Evolutionary conservation across 1,140 invertebrate genomes (phyloP).

Genomic region (Drosophila mojavensis): DNA sequence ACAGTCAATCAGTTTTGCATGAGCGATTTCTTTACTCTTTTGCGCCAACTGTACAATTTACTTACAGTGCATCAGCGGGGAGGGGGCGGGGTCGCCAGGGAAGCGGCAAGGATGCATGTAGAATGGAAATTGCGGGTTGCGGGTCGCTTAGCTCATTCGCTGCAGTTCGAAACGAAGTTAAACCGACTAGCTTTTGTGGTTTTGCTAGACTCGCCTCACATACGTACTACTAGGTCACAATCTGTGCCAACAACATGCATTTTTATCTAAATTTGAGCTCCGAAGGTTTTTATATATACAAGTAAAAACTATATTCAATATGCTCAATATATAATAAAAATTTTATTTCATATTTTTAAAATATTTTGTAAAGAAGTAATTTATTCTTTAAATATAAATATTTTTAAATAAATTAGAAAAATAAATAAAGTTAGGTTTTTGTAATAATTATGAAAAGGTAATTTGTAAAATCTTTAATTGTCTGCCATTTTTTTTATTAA

Average conservation of each 20-base stretch:
- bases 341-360: too few relatives aligned
- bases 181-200: constrained; percentile 48
- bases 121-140: constrained; percentile 15
- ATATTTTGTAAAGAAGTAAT: neutral
- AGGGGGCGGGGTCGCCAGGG: neutral
- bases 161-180: constrained; percentile 53
- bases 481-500: too few relatives aligned
- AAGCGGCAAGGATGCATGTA: neutral
- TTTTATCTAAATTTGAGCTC: constrained; percentile 10
- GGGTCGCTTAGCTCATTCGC: constrained; percentile 42
- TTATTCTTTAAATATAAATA: too few relatives aligned
- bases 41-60: constrained; percentile 80
- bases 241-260: constrained; percentile 19
- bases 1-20: constrained; percentile 81
- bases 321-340: neutral
- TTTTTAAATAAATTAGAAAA: too few relatives aligned
- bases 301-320: neutral
- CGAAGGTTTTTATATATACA: neutral
- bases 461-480: too few relatives aligned
- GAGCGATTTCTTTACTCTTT: constrained; percentile 81
- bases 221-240: constrained; percentile 22
- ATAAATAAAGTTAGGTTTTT: too few relatives aligned
- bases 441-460: too few relatives aligned
- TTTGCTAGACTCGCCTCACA: constrained; percentile 45
- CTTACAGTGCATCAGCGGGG: constrained; percentile 35